Conservation (phyloP, 2,797 vertebrate genomes). For the Jordanella pulchra region DNA sequence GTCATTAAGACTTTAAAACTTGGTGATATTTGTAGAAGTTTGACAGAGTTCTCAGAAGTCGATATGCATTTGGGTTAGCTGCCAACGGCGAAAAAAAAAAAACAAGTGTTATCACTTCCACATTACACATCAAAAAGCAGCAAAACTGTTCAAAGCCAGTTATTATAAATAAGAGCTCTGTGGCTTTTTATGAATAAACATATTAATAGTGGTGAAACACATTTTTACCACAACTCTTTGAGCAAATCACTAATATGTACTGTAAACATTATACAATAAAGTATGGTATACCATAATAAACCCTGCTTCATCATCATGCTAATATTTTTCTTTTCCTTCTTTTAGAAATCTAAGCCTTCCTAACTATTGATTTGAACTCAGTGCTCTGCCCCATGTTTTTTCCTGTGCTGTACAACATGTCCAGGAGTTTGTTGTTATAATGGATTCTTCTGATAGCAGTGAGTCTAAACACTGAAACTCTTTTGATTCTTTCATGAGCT, state of each 20-base stretch:
- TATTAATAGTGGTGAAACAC: neutral
- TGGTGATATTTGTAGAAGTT: neutral
- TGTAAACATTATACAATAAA: neutral
- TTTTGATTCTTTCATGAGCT: neutral
- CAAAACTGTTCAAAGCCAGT: conserved; percentile 11
- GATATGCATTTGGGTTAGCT: neutral
- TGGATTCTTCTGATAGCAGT: neutral
- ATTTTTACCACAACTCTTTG: neutral
- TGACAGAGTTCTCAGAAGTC: neutral
- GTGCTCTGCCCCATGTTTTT: neutral
- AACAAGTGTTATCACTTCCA: conserved; percentile 23
- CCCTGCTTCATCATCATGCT: conserved; percentile 7
- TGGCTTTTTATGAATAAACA: conserved; percentile 12
- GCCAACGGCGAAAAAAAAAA: conserved; percentile 1
- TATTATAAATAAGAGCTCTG: neutral
- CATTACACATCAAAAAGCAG: conserved; percentile 11
- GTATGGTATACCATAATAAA: neutral
- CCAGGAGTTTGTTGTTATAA: neutral
- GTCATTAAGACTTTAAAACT: neutral
- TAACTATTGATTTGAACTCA: neutral
- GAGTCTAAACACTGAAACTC: conserved; percentile 1
- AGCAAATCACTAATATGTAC: neutral
- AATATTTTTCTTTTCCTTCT: conserved; percentile 4
- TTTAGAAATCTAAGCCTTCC: neutral
- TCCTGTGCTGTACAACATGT: neutral